Conservation (phyloP, 2,113 vertebrate species). For the Macrotis lagotis region DNA sequence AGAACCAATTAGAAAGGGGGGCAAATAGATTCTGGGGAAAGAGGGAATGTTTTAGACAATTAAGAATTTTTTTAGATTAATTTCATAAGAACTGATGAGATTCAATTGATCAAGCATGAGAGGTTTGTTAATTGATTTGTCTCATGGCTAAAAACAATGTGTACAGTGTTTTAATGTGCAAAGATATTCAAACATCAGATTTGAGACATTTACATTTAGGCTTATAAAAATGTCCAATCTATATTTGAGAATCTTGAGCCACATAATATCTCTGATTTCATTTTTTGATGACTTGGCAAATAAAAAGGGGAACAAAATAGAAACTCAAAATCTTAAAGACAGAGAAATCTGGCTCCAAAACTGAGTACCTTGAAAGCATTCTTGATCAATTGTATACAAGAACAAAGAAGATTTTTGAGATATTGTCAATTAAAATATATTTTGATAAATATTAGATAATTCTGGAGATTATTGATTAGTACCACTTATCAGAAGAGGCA, state of each 20-base stretch:
- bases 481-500: conserved; percentile 7
- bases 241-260: neutral
- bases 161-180: neutral
- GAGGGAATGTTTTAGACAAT: neutral
- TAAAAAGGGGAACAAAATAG: neutral
- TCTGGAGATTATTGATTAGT: neutral
- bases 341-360: conserved; percentile 17
- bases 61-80: conserved; percentile 38
- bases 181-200: neutral
- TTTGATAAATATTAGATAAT: neutral
- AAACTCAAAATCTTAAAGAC: conserved; percentile 44
- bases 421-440: neutral
- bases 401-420: neutral
- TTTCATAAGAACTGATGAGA: conserved; percentile 8
- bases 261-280: conserved; percentile 4
- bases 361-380: neutral
- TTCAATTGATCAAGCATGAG: neutral
- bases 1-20: neutral
- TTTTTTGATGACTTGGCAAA: neutral
- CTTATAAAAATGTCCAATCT: neutral
- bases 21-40: neutral
- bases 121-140: neutral
- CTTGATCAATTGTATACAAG: neutral
- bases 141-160: neutral
- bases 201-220: neutral